Base-by-base conservation (phyloP, 2,113 vertebrate species). In the Crotalus viridis region DNA sequence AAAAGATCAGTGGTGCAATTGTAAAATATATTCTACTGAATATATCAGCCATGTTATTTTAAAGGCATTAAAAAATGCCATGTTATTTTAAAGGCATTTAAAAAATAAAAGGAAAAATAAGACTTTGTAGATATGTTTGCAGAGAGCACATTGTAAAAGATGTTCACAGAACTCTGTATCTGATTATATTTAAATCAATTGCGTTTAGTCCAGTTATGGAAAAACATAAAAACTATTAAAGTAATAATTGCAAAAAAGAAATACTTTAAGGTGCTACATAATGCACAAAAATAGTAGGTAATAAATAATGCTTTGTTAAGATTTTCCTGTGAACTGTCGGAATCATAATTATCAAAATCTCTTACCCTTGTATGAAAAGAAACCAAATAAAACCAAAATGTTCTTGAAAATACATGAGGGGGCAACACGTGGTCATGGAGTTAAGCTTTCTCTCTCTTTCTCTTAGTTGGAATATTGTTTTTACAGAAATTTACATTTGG, bases 341-440 rank as follows among this genome's bases (percentile, higher is more conserved):
- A 22, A 48, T n/a, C 0, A 1, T 48, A 28, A 0, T 52, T 95
- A 48, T n/a, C 17, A 48, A 95, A 95, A 51, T 3, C 26, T 69
- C 92, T 94, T 43, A 7, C 10, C 93, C 93, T 93, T 92, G 19
- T 88, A 51, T 51, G 5, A 91, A 91, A 94, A 93, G 19, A 85
- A 94, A 57, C 1, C 3, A 91, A 94, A 86, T 3, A 19, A 85
- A 85, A 46, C 54, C 90, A 61, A 93, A 95, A 90, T 96, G 21
- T 93, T 94, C 69, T 94, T 94, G 94, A 95, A 93, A 96, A 87
- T 22, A 94, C 4, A 69, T 91, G 92, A 93, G 92, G 89, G 57
- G 88, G 69, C 1, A 55, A 2, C 33, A 94, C 96, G 91, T 95
- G 24, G 89, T 56, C 94, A 94, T 94, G 93, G 89, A 28, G 88